Conservation (phyloP, 2,797 vertebrate genomes). For the Labroides dimidiatus region DNA sequence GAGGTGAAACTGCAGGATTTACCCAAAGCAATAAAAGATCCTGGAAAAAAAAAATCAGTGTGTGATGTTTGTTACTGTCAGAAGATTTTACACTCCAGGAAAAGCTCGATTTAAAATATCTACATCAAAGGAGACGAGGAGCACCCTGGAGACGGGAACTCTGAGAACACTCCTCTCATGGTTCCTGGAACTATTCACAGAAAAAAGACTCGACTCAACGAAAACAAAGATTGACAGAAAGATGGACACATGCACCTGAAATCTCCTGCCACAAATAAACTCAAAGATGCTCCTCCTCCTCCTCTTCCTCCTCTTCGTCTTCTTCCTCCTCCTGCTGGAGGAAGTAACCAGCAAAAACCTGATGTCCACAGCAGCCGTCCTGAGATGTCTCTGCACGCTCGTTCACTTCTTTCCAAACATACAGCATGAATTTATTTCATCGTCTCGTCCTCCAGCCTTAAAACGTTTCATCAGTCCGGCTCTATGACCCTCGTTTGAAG, state of each 20-base stretch:
- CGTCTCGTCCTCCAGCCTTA: no score
- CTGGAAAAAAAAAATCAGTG: background rate
- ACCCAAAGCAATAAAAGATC: constrained; percentile 27
- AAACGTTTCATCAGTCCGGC: no score
- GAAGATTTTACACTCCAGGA: constrained; percentile 18
- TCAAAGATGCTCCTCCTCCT: background rate
- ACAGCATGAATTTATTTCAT: background rate
- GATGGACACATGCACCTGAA: background rate
- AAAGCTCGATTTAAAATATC: background rate
- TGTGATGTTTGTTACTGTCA: constrained; percentile 3
- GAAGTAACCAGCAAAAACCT: constrained; percentile 41
- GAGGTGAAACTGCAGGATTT: constrained; percentile 12
- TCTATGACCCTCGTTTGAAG: no score
- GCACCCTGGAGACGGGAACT: constrained; percentile 7
- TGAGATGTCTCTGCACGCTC: background rate
- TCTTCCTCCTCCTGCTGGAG: constrained; percentile 19
- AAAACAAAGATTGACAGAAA: constrained; percentile 1
- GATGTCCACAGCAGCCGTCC: constrained; percentile 28
- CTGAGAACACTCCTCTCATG: no score
- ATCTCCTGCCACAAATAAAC: background rate
- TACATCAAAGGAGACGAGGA: no score
- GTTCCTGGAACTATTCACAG: no score
- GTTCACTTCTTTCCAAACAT: background rate
- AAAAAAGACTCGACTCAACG: constrained; percentile 8
- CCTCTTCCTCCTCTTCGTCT: background rate